Evolutionary conservation across 37 sponge, comb jelly and placozoan genomes (phyloP).

Genomic region (Aphrocallistes beatrix): DNA sequence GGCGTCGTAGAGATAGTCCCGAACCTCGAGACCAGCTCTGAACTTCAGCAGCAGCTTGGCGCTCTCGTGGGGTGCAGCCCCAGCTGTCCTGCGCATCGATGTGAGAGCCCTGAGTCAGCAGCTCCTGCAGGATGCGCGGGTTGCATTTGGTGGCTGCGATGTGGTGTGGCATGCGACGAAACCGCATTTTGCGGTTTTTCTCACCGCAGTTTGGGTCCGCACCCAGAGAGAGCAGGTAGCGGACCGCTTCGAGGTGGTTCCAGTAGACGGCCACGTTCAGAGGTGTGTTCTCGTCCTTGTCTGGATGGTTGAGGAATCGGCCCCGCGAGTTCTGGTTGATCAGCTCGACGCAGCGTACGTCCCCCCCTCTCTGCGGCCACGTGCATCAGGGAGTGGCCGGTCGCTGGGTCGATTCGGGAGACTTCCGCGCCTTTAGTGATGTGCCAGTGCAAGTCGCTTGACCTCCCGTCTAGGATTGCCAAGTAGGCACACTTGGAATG

Average conservation of each 20-base stretch:
- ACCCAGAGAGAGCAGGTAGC: background rate
- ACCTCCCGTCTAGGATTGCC: background rate
- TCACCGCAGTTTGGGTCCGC: background rate
- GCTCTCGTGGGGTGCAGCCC: conserved; percentile 56
- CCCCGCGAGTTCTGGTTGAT: background rate
- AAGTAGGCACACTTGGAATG: conserved; percentile 2
- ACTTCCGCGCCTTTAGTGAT: background rate
- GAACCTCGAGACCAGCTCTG: conserved; percentile 26
- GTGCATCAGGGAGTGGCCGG: background rate
- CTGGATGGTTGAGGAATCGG: background rate
- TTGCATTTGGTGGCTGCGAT: conserved; percentile 44
- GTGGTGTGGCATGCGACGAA: conserved; percentile 51
- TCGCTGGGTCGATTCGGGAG: background rate
- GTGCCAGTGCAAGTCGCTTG: background rate
- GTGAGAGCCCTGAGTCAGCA: conserved; percentile 26
- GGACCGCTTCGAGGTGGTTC: background rate
- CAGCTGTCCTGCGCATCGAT: conserved; percentile 58
- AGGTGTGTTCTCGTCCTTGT: conserved; percentile 17
- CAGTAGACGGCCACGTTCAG: conserved; percentile 20
- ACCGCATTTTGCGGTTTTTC: conserved; percentile 6
- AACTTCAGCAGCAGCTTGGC: conserved; percentile 23
- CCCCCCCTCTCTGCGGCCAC: background rate
- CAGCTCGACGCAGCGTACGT: conserved; percentile 8
- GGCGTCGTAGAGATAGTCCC: conserved; percentile 39
- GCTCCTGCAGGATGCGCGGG: conserved; percentile 24